Evolutionary conservation across 1,140 invertebrate species (phyloP).

Genomic region (Homalodisca vitripennis): DNA sequence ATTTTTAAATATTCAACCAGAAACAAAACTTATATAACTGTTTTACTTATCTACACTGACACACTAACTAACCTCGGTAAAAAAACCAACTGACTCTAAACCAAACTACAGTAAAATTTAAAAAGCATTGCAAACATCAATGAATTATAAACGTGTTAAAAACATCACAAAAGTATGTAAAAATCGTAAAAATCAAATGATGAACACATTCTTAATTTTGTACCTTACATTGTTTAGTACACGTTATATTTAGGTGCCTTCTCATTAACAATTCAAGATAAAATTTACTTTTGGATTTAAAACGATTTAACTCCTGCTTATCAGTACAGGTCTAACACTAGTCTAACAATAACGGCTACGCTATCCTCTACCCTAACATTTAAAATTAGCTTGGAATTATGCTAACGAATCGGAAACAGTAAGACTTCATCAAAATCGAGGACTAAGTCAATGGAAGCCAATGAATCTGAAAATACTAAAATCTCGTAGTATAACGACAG

Average conservation of each 20-base stretch:
- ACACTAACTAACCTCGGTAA: neutral
- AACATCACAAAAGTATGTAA: slow-evolving; percentile 18
- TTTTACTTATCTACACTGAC: slow-evolving; percentile 1
- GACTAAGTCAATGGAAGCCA: slow-evolving; percentile 18
- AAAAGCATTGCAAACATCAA: slow-evolving; percentile 12
- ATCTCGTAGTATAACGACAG: too few species aligned
- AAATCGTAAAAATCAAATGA: slow-evolving; percentile 13
- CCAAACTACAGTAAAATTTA: slow-evolving; percentile 19
- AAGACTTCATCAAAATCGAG: neutral
- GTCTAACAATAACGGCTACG: neutral
- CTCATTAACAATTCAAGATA: neutral
- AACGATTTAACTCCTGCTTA: neutral
- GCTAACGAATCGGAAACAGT: slow-evolving; percentile 14
- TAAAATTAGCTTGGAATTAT: slow-evolving; percentile 21
- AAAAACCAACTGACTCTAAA: slow-evolving; percentile 1
- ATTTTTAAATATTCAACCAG: neutral
- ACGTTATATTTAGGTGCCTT: slow-evolving; percentile 2
- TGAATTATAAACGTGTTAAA: slow-evolving; percentile 18
- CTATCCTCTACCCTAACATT: slow-evolving; percentile 19
- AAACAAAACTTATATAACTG: neutral
- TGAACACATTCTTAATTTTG: slow-evolving; percentile 22
- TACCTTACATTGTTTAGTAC: slow-evolving; percentile 1
- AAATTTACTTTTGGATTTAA: slow-evolving; percentile 13
- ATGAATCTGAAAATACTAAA: slow-evolving; percentile 20
- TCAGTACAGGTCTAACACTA: neutral